phyloP scores from a whole-genome alignment of 30 jellyfish, hydroid and myxozoan genomes.

The Sanderia malayensis region DNA sequence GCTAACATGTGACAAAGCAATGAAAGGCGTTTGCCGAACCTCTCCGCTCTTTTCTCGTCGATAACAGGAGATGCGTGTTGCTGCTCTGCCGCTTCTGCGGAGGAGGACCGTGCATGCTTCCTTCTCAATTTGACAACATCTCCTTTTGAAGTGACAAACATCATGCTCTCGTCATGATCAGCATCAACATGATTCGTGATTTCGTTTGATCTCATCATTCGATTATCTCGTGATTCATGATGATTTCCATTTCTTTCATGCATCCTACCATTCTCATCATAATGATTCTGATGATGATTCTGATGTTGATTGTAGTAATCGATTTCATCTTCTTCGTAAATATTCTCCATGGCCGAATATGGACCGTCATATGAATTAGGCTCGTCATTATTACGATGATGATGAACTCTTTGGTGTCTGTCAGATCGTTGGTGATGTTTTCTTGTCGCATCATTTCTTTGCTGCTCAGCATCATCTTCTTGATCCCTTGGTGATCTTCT shows the following conservation, averaged over 20 bases:
- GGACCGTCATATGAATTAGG: too few species aligned
- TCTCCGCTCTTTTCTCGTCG: slow-evolving; percentile 14
- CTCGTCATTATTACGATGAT: too few species aligned
- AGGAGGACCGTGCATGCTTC: slow-evolving; percentile 8
- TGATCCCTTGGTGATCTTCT: neutral
- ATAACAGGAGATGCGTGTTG: neutral
- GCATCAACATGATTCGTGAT: neutral
- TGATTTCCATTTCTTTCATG: neutral
- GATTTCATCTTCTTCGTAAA: neutral
- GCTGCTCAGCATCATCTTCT: neutral
- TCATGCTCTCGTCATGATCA: slow-evolving; percentile 15
- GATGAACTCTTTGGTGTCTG: neutral
- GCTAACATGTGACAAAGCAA: slow-evolving; percentile 74
- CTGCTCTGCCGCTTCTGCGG: neutral
- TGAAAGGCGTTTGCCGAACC: slow-evolving; percentile 56
- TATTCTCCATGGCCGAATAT: neutral
- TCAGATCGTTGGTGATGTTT: neutral
- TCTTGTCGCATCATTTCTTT: neutral
- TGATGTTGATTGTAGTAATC: neutral
- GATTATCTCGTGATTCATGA: neutral
- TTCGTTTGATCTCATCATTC: neutral
- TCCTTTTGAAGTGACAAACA: slow-evolving; percentile 57
- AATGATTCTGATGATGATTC: too few species aligned
- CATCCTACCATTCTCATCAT: neutral
- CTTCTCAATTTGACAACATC: slow-evolving; percentile 30